Base-by-base conservation (phyloP, 2,113 vertebrate species). In the Arizona elegans region DNA sequence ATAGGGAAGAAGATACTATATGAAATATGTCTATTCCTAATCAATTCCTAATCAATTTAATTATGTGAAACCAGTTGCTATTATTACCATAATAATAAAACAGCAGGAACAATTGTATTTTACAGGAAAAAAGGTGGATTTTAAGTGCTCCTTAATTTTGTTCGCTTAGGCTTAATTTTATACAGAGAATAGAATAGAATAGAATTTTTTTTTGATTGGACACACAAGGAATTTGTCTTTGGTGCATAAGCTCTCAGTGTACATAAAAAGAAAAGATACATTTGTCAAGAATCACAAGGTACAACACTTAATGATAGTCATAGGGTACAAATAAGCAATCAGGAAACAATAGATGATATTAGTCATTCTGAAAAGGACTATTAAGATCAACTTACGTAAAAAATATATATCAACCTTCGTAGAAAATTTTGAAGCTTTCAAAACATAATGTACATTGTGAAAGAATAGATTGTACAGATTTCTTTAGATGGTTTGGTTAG, bases 401-500 rank as follows among this genome's bases (percentile, higher is more conserved):
- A 38, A 93, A 91, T 88, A 89, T 33, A 43, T 24, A 88, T 33
- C 93, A 88, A 15, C 11, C 50, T 90, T 85, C 52, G 91, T 17
- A 90, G 19, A 93, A 50, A 33, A 0, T 86, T 91, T 65, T 81
- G 19, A 56, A 54, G 38, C 8, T 12, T 88, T 88, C 3, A 10
- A 19, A 55, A 55, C 88, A 19, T 70, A 70, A 43, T 87, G 87
- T 87, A 90, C 89, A 90, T 38, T 55, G 92, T 75, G 29, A 81
- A 75, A 90, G 24, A 52, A 58, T 90, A 50, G 8, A 55, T 33
- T 81, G 62, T 54, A 89, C 55, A 54, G n/a, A 81, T 87, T 92
- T 87, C 94, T 93, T 13, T 5, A 15, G 52, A 33, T 4, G 91
- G 93, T 92, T 96, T 52, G 90, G 62, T 94, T 38, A 17, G 89